A percentile compares a stretch with the other conserved stretches of the same genome.
Conservation (phyloP, 2,797 vertebrate genomes). For the Peromyscus attwateri region DNA sequence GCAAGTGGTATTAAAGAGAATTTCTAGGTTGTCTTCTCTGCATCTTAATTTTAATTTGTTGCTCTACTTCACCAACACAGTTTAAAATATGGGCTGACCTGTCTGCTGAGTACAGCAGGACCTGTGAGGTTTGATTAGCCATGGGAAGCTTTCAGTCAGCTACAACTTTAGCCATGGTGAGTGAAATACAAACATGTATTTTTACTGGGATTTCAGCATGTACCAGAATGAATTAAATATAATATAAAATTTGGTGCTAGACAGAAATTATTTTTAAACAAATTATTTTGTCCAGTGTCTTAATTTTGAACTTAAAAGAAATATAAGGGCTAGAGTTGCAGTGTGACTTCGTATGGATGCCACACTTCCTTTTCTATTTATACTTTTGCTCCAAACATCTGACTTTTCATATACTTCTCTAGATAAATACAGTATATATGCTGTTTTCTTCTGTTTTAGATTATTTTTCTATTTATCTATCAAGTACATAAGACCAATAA, state of each 20-base stretch:
- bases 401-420: background rate
- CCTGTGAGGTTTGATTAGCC: background rate
- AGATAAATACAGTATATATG: background rate
- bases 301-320: constrained; percentile 53
- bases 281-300: background rate
- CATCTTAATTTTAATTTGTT: background rate
- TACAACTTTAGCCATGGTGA: background rate
- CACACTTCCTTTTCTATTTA: background rate
- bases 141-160: background rate
- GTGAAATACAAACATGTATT: constrained; percentile 1
- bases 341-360: background rate
- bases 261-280: background rate
- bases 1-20: background rate
- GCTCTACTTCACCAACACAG: constrained; percentile 34
- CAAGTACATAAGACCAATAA: background rate
- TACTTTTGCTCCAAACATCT: background rate
- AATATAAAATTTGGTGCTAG: background rate
- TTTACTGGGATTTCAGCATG: background rate
- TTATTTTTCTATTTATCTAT: background rate
- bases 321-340: background rate
- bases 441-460: background rate
- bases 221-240: constrained; percentile 1
- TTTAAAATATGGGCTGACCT: constrained; percentile 36
- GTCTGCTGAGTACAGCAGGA: background rate
- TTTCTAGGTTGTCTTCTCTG: background rate